Base-by-base conservation (phyloP, 2,888 invertebrate species). In the Lasioglossum malachurum region DNA sequence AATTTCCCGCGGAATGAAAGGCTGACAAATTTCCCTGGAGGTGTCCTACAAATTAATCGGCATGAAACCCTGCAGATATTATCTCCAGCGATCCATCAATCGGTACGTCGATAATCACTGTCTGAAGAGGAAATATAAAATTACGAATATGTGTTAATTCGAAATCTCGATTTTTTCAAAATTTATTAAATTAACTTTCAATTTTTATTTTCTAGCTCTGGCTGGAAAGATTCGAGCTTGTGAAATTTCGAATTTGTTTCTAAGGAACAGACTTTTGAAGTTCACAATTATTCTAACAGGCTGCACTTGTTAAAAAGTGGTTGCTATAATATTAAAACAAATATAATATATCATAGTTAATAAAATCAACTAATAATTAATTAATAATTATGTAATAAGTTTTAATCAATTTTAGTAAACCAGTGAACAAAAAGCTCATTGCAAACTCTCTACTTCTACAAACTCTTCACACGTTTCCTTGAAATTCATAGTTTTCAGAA, bases 1-100 rank as follows among this genome's bases (percentile, higher is more conserved):
- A 60, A 60, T 60, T 60, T 60, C 60, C 60, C 60, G 60, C 60
- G 60, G 7, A 60, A 60, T 60, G 60, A 60, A 60, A 60, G 60
- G 16, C 60, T 27, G 60, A 60, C 60, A 16, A 41, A 72, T 72
- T 72, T 41, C 41, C 60, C 60, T 60, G 60, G 60, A 16, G 60
- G 60, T 60, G 60, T 60, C 31, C 27, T 27, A 60, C 60, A 60
- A 60, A 60, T 60, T 60, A 60, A 60, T 60, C 60, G 60, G 27
- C 60, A 27, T 16, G 60, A 60, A 60, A 60, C 60, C 60, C 14
- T 14, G 27, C 60, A 60, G 53, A 60, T 31, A 60, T 60, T 27
- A 27, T 60, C 27, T 31, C 27, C 53, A 10, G 10, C 53, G 23
- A 60, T 60, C 60, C 60, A 27, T 31, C 60, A 2, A 60, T 60